Percentiles rank a stretch among this genome's conserved stretches.
These are phyloP conservation scores for Vultur gryphus DNA, from an alignment of 2,797 vertebrate species.

Conservation along the genomic window DNA sequence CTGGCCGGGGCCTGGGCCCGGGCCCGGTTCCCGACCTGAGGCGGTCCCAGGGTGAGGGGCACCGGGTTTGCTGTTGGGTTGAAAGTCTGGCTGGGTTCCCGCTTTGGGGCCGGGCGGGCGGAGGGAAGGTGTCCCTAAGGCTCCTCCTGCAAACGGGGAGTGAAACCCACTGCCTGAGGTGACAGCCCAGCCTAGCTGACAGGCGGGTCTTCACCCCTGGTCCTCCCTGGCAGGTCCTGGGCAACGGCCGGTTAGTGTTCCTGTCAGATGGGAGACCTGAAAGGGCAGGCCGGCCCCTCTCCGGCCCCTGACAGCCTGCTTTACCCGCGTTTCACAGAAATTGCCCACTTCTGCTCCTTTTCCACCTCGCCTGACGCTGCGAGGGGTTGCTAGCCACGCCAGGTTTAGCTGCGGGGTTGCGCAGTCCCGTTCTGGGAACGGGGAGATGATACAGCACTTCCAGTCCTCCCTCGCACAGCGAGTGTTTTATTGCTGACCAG, in stretches of 20 bases:
- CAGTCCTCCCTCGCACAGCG: not conserved
- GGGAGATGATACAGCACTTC: not conserved
- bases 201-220: too few relatives aligned
- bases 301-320: too few relatives aligned
- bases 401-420: not conserved
- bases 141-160: not conserved
- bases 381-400: not conserved
- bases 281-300: not conserved
- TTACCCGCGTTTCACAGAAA: not conserved
- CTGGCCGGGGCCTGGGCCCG: too few relatives aligned
- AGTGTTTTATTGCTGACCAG: not conserved
- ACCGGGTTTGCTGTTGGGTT: not conserved
- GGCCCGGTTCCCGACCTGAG: not conserved
- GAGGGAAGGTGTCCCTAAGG: not conserved
- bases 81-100: not conserved
- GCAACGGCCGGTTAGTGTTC: fast-evolving
- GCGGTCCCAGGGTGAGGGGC: not conserved
- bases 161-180: not conserved
- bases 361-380: fast-evolving
- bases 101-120: not conserved
- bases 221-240: not conserved
- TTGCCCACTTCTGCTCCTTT: not conserved
- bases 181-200: not conserved
- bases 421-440: not conserved
- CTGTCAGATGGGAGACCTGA: too few relatives aligned